Percentiles rank a stretch among this genome's conserved stretches.
phyloP scores from a whole-genome alignment of 2,888 invertebrate species.

The Dicycla oo region DNA sequence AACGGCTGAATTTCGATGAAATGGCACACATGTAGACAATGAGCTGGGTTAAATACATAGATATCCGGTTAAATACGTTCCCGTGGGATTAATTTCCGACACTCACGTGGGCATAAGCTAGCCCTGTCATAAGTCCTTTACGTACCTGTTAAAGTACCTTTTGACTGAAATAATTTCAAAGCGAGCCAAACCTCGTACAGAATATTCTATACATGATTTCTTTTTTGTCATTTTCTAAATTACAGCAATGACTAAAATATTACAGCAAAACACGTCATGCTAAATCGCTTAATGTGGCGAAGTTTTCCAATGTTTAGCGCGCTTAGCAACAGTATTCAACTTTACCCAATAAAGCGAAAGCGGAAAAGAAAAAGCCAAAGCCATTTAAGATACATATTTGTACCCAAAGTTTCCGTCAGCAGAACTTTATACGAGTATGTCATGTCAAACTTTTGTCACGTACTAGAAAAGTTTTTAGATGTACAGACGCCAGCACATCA shows the following conservation, averaged over 20 bases:
- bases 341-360: slow-evolving; percentile 8
- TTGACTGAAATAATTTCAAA: no score
- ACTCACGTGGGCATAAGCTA: no score
- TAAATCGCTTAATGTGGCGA: not conserved
- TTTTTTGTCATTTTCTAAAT: not conserved
- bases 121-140: no score
- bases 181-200: not conserved
- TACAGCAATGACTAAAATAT: not conserved
- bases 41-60: no score
- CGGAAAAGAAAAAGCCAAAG: slow-evolving; percentile 8
- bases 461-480: slow-evolving; percentile 23
- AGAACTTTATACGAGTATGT: slow-evolving; percentile 35
- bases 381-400: slow-evolving; percentile 35
- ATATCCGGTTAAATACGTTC: no score
- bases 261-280: not conserved
- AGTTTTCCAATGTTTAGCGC: not conserved
- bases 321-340: slow-evolving; percentile 8
- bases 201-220: not conserved
- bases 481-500: no score
- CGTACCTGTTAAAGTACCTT: no score
- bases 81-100: no score
- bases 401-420: slow-evolving; percentile 27
- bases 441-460: slow-evolving; percentile 38
- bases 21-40: no score
- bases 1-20: no score